Evolutionary conservation across 1,140 invertebrate species (phyloP), one percentile per base, ranked within the genome.

Genomic region (Littorina saxatilis): DNA sequence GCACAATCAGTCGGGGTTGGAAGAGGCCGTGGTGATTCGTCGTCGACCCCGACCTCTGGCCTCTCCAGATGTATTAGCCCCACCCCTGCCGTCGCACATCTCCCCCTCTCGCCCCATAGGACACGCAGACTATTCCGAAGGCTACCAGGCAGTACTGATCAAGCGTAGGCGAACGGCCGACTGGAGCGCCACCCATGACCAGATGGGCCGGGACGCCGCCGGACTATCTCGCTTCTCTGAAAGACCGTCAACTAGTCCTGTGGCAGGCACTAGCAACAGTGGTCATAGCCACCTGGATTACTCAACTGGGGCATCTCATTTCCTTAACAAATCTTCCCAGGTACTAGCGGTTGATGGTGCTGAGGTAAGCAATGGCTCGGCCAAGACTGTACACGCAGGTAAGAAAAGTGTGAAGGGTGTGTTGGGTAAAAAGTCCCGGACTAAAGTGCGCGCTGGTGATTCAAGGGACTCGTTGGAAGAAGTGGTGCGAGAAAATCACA

Each of bases 1-100:
- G 0, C 70, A 27, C 3, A 11, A 7, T 15, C 27, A 43, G 43
- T 47, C 70, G 3, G 27, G 27, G 23, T 68, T 35, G 32, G 29
- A 68, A 39, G 66, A 39, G 63, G 74, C 76, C 27, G 76, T 78
- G 15, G 76, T 78, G 35, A 43, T 78, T 40, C 76, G 76, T 17
- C 55, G 76, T 23, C 76, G 55, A 11, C 76, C 76, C n/a, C 55
- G 58, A 40, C 76, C 76, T 20, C n/a, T 78, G 35, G 55, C 52
- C 35, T 78, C 76, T 13, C 76, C 75, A 5, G 76, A 78, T 29
- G 11, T 39, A 40, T 40, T 32, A 37, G 76, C 76, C 39, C 76
- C 76, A 13, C 35, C 58, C n/a, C 76, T 78, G 13, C 11, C 76
- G 13, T 63, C 76, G 32, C 76, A 78, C 32, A 63, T 78, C 76